phyloP scores from a whole-genome alignment of 2,113 vertebrate genomes.

The Epinephelus fuscoguttatus region DNA sequence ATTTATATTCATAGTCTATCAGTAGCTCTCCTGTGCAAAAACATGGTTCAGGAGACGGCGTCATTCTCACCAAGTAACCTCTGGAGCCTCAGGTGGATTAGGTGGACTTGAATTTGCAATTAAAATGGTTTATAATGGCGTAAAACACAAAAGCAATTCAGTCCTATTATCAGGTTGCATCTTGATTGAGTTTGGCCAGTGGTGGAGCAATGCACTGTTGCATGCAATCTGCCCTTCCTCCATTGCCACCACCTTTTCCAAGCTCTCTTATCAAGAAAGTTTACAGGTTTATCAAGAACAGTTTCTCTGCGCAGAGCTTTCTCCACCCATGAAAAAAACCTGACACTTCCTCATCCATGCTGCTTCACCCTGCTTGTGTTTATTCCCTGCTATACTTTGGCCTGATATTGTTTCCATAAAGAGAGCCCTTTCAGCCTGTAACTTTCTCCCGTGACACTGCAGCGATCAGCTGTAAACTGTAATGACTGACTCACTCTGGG shows the following conservation, averaged over 20 bases:
- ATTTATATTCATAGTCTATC: neutral
- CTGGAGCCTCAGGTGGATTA: neutral
- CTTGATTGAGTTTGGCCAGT: neutral
- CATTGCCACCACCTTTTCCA: neutral
- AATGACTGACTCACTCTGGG: too few relatives aligned
- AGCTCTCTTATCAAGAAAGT: too few relatives aligned
- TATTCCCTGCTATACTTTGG: neutral
- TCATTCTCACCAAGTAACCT: neutral
- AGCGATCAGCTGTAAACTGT: neutral
- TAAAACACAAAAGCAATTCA: neutral
- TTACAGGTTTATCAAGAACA: neutral
- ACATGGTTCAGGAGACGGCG: neutral
- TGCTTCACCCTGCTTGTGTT: neutral
- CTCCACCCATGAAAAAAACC: neutral
- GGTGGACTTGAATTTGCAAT: neutral
- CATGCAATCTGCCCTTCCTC: too few relatives aligned
- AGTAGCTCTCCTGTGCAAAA: neutral
- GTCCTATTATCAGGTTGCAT: neutral
- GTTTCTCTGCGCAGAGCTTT: neutral
- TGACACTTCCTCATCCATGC: neutral
- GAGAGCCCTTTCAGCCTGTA: neutral
- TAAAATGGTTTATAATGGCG: neutral
- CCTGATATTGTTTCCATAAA: neutral
- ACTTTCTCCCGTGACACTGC: neutral
- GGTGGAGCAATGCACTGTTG: neutral